Percentiles rank a stretch among this genome's conserved stretches.
Evolutionary conservation across 2,888 invertebrate genomes (phyloP).

Genomic region (Crepidodera aurea): DNA sequence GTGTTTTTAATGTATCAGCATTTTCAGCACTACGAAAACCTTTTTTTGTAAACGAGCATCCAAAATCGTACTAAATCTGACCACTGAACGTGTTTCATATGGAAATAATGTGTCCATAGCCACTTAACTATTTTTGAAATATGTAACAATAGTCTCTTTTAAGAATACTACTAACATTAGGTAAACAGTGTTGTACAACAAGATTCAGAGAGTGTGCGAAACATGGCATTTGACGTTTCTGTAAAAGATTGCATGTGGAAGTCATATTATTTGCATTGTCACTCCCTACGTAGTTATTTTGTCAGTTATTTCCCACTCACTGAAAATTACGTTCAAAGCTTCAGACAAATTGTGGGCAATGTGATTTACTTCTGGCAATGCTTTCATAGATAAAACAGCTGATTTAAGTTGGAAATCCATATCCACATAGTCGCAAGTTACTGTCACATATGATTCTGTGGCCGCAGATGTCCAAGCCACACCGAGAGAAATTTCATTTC

Average conservation of each 20-base stretch:
- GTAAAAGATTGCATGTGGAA: not conserved
- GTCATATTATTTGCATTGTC: not conserved
- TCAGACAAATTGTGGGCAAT: not conserved
- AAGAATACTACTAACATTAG: too few species aligned
- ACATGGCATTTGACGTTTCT: slow-evolving; percentile 3
- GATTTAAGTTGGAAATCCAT: not conserved
- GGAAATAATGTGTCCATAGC: not conserved
- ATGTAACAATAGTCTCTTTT: too few species aligned
- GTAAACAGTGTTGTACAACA: not conserved
- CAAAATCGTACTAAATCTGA: not conserved
- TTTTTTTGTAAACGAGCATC: not conserved
- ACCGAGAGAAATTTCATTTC: too few species aligned
- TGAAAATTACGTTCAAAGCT: not conserved
- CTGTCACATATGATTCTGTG: not conserved
- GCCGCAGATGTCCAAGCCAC: not conserved
- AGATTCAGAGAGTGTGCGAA: not conserved
- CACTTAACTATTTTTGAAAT: not conserved
- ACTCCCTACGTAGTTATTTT: not conserved
- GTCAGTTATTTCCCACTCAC: not conserved
- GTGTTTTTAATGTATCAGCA: not conserved
- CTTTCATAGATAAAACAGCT: not conserved
- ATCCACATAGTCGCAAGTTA: not conserved
- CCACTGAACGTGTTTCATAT: not conserved
- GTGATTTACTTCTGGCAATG: not conserved
- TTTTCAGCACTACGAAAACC: not conserved